These are phyloP conservation scores for Onychomys arenicola DNA, from an alignment of 2,797 vertebrate species.

Conservation along the genomic window DNA sequence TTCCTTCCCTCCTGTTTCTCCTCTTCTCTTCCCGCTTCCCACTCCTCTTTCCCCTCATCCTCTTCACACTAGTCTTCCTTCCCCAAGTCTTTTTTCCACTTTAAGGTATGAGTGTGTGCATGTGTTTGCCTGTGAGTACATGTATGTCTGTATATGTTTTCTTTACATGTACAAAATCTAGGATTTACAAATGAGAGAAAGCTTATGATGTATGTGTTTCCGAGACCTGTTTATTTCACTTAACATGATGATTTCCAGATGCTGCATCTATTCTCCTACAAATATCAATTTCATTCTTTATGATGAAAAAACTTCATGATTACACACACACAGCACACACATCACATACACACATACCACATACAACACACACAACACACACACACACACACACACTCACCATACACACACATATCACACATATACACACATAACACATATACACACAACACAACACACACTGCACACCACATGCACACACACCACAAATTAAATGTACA, in stretches of 20 bases:
- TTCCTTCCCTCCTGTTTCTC: too few relatives aligned
- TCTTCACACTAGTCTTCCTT: neutral
- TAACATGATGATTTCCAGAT: neutral
- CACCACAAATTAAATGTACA: constrained; percentile 86
- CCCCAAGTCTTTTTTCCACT: neutral
- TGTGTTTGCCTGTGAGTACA: neutral
- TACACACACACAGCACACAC: neutral
- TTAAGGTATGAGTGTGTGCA: neutral
- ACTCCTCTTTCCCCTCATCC: too few relatives aligned
- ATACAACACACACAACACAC: neutral
- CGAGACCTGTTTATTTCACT: neutral
- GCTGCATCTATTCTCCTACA: neutral
- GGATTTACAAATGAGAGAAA: neutral
- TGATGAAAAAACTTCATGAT: neutral
- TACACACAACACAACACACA: too few relatives aligned
- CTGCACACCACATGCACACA: too few relatives aligned
- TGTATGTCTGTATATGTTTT: neutral
- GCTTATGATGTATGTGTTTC: neutral
- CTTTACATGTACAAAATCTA: neutral
- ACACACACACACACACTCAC: too few relatives aligned
- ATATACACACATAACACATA: too few relatives aligned
- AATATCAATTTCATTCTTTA: neutral
- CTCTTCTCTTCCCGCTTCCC: too few relatives aligned
- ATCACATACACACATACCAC: neutral
- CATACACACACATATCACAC: too few relatives aligned